Evolutionary conservation across 2,797 vertebrate species (phyloP).

Genomic region (Benthosema pterotum): DNA sequence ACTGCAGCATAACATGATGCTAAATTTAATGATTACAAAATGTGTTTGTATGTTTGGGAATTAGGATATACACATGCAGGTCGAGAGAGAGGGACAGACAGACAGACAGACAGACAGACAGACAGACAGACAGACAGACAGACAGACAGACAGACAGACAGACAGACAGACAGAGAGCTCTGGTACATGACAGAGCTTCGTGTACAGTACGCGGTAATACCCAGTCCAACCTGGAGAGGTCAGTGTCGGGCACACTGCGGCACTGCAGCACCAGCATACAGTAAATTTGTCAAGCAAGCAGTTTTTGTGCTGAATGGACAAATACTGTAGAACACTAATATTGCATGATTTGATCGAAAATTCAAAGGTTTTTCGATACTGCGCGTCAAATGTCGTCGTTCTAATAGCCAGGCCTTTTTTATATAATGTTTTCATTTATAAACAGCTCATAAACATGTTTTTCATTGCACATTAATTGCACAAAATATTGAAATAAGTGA

Average conservation of each 20-base stretch:
- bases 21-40: no score
- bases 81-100: no score
- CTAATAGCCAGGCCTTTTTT: background rate
- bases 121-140: background rate
- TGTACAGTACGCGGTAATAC: constrained; percentile 12
- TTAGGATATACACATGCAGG: no score
- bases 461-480: background rate
- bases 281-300: constrained; percentile 84
- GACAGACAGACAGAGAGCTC: background rate
- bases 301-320: constrained; percentile 80
- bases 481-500: no score
- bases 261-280: constrained; percentile 78
- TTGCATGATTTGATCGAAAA: constrained; percentile 19
- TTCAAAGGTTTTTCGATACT: constrained; percentile 46
- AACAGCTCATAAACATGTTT: background rate
- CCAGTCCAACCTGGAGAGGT: constrained; percentile 50
- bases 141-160: constrained; percentile 8
- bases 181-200: no score
- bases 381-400: background rate
- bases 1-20: no score
- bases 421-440: constrained; percentile 2
- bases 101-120: no score
- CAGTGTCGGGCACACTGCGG: constrained; percentile 71
- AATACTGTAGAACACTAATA: constrained; percentile 39
- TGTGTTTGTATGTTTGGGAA: no score